Evolutionary conservation across 2,113 vertebrate species (phyloP).

Genomic region (Anguilla rostrata): DNA sequence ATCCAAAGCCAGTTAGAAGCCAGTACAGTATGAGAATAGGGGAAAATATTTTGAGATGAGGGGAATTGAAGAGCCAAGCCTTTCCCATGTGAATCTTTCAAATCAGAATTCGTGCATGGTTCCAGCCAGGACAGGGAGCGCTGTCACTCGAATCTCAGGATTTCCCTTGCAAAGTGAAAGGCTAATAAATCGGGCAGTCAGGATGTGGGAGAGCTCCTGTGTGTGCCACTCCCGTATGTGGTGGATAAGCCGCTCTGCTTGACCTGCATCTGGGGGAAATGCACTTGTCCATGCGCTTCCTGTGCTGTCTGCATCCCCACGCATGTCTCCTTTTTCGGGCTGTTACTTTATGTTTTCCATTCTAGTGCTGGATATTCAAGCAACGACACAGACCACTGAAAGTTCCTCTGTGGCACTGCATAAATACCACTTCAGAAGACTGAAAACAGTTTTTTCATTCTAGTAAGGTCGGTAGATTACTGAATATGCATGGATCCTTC

Average conservation of each 20-base stretch:
- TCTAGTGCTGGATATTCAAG: too few species aligned
- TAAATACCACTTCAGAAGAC: not conserved
- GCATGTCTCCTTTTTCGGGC: too few species aligned
- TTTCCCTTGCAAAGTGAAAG: not conserved
- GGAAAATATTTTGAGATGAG: conserved; percentile 30
- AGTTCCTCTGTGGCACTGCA: not conserved
- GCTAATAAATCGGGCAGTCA: not conserved
- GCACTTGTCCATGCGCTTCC: not conserved
- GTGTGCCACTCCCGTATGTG: not conserved
- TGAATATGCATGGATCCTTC: conserved; percentile 68
- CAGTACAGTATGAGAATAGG: conserved; percentile 24
- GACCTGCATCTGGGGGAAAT: not conserved
- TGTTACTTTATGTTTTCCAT: too few species aligned
- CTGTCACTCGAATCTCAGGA: not conserved
- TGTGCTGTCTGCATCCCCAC: too few species aligned
- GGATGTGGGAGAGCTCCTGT: not conserved
- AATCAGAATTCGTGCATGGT: conserved; percentile 32
- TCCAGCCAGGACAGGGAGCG: conserved; percentile 8
- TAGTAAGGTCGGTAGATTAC: conserved; percentile 48
- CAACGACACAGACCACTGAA: not conserved
- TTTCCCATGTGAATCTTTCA: conserved; percentile 18
- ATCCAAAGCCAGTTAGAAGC: conserved; percentile 13
- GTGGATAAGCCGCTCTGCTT: not conserved
- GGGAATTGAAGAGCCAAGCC: too few species aligned
- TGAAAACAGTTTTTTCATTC: not conserved